These are phyloP conservation scores for Alouatta palliata DNA, from an alignment of 2,113 vertebrate genomes.

Conservation along the genomic window DNA sequence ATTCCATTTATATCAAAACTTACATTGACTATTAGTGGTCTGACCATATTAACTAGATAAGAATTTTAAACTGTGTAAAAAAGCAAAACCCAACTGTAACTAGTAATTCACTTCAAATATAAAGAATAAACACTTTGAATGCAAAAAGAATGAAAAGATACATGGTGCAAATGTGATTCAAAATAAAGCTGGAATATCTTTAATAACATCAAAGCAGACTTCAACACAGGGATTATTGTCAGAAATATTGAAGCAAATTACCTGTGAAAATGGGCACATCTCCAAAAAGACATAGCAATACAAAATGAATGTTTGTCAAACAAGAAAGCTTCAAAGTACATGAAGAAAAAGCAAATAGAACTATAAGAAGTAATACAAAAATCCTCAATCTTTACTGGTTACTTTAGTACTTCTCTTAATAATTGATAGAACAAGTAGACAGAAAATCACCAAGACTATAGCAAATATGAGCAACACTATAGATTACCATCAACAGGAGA, in stretches of 20 bases:
- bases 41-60: background rate
- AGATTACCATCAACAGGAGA: background rate
- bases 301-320: background rate
- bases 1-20: background rate
- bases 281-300: background rate
- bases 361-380: background rate
- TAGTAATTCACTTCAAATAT: background rate
- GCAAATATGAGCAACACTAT: background rate
- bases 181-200: background rate
- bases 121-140: background rate
- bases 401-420: background rate
- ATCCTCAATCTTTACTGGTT: background rate
- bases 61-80: background rate
- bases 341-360: background rate
- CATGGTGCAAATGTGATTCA: background rate
- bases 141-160: background rate
- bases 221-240: background rate
- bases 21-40: background rate
- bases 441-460: background rate
- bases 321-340: background rate
- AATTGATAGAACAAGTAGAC: background rate
- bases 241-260: background rate
- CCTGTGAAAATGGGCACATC: background rate
- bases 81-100: background rate
- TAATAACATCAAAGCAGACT: background rate